These are phyloP conservation scores for Coccyzus lansbergi DNA, from an alignment of 2,797 vertebrate genomes.

Conservation along the genomic window DNA sequence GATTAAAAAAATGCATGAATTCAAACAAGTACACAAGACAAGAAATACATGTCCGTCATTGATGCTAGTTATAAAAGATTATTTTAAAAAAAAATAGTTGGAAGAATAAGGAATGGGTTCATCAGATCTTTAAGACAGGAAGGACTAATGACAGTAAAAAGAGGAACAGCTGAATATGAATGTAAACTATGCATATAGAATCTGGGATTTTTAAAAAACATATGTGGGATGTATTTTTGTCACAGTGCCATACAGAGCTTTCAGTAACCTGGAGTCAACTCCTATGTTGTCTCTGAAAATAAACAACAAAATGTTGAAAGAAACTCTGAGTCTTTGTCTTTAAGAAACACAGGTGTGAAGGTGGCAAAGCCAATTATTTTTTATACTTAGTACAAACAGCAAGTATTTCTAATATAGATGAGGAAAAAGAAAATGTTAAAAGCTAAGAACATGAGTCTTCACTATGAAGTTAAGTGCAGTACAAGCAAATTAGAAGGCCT, in stretches of 20 bases:
- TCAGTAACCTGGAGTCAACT: slow-evolving; percentile 15
- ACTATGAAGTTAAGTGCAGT: neutral
- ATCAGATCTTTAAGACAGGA: neutral
- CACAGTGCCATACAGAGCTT: neutral
- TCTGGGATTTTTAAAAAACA: neutral
- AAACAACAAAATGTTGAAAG: neutral
- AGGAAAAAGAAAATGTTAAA: neutral
- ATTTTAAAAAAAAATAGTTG: neutral
- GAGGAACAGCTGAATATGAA: neutral
- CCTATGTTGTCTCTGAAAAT: neutral
- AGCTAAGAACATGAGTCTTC: neutral
- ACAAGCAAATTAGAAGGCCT: neutral
- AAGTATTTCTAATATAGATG: neutral
- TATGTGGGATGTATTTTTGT: neutral
- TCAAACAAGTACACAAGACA: slow-evolving; percentile 8
- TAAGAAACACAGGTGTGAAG: neutral
- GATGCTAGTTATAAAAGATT: neutral
- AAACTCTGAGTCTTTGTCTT: neutral
- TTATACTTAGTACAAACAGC: neutral
- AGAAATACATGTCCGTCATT: neutral
- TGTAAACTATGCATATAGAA: neutral
- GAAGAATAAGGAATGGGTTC: neutral
- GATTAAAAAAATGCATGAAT: slow-evolving; percentile 63
- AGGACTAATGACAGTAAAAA: neutral
- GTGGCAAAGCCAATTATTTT: neutral